Evolutionary conservation across 2,113 vertebrate genomes (phyloP).

Genomic region (Scalopus aquaticus): DNA sequence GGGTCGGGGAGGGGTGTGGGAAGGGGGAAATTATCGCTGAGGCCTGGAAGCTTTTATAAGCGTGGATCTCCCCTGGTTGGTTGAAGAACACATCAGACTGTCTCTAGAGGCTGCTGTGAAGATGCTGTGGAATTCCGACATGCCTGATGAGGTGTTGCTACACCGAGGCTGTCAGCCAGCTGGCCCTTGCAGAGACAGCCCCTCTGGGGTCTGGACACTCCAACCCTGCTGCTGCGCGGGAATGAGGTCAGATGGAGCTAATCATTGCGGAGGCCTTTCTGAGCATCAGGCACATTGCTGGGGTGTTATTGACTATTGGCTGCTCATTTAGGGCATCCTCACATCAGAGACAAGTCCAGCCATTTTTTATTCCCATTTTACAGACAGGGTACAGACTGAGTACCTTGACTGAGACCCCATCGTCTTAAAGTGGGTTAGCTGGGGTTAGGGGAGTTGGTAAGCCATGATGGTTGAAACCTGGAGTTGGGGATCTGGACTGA

Average conservation of each 20-base stretch:
- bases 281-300: accelerated
- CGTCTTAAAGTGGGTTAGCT: neutral
- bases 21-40: neutral
- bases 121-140: constrained; percentile 25
- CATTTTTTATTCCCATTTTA: neutral
- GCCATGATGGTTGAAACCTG: neutral
- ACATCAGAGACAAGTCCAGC: accelerated
- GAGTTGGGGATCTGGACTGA: neutral
- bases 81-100: neutral
- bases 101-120: neutral
- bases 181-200: neutral
- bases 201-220: neutral
- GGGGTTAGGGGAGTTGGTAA: neutral
- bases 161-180: neutral
- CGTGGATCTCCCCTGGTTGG: neutral
- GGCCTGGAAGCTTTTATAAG: constrained; percentile 66
- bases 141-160: constrained; percentile 35
- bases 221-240: neutral
- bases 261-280: accelerated
- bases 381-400: neutral
- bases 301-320: neutral
- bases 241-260: neutral
- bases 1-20: neutral
- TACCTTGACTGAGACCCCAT: neutral
- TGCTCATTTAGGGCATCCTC: too few relatives aligned